These are phyloP conservation scores for Oncorhynchus masou DNA, from an alignment of 2,113 vertebrate species.

Conservation along the genomic window DNA sequence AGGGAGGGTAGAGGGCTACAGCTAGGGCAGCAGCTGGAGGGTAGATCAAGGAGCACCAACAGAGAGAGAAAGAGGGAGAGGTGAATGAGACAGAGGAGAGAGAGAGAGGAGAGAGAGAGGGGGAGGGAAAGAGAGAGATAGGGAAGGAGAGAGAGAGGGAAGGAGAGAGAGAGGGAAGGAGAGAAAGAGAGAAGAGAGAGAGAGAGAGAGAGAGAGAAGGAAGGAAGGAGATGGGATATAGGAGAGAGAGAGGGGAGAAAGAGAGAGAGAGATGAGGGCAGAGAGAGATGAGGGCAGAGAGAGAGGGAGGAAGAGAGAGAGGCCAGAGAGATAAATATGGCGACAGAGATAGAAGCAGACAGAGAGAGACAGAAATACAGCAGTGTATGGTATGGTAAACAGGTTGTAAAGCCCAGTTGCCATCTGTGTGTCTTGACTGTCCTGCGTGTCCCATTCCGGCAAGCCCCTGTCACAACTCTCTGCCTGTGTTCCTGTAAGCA, in stretches of 20 bases:
- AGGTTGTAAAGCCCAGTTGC: background rate
- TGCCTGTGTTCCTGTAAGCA: background rate
- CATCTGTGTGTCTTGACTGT: background rate
- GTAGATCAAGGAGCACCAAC: background rate
- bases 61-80: background rate
- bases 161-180: no score
- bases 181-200: no score
- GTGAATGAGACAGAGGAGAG: background rate
- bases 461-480: background rate
- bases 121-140: background rate
- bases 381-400: background rate
- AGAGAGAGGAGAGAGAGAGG: background rate
- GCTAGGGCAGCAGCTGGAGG: background rate
- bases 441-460: background rate
- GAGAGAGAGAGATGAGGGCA: no score
- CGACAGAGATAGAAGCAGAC: no score
- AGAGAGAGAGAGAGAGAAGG: no score
- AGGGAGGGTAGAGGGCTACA: background rate
- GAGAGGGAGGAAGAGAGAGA: background rate
- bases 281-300: no score
- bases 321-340: background rate
- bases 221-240: rapidly evolving
- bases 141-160: no score
- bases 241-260: no score
- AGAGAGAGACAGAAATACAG: background rate